These are phyloP conservation scores for Musca vetustissima DNA, from an alignment of 1,140 invertebrate species.

Conservation along the genomic window DNA sequence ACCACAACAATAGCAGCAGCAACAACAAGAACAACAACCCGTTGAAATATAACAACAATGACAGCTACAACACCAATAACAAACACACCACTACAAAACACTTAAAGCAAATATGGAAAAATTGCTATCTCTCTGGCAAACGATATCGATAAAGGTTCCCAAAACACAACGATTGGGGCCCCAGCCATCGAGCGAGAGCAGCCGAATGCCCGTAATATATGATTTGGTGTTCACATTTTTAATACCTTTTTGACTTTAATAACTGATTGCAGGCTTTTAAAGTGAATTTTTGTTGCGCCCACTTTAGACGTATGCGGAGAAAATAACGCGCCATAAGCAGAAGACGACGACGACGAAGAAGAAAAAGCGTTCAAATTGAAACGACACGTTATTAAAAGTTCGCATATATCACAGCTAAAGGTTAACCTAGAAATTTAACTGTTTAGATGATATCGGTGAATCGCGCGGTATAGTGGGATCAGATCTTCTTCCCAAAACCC, in stretches of 20 bases:
- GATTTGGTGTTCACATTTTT: conserved; percentile 32
- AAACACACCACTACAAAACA: not conserved
- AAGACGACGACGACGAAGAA: too few species aligned
- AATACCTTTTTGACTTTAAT: conserved; percentile 55
- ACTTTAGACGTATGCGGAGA: conserved; percentile 14
- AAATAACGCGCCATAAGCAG: not conserved
- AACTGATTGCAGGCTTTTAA: conserved; percentile 53
- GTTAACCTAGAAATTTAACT: too few species aligned
- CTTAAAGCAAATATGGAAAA: conserved; percentile 7
- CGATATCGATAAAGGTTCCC: conserved; percentile 9
- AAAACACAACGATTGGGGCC: not conserved
- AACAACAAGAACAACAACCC: not conserved
- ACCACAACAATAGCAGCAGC: not conserved
- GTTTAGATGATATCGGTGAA: too few species aligned
- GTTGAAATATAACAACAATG: not conserved
- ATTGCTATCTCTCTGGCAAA: conserved; percentile 14
- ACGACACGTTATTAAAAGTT: too few species aligned
- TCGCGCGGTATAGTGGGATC: too few species aligned
- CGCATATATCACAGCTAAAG: too few species aligned
- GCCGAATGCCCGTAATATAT: conserved; percentile 1
- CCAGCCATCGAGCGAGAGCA: not conserved
- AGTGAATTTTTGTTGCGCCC: conserved; percentile 31
- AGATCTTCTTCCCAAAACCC: too few species aligned
- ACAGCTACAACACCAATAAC: not conserved
- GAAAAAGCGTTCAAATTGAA: too few species aligned